These are phyloP conservation scores for Orcinus orca DNA, from an alignment of 2,113 vertebrate species.

Conservation along the genomic window DNA sequence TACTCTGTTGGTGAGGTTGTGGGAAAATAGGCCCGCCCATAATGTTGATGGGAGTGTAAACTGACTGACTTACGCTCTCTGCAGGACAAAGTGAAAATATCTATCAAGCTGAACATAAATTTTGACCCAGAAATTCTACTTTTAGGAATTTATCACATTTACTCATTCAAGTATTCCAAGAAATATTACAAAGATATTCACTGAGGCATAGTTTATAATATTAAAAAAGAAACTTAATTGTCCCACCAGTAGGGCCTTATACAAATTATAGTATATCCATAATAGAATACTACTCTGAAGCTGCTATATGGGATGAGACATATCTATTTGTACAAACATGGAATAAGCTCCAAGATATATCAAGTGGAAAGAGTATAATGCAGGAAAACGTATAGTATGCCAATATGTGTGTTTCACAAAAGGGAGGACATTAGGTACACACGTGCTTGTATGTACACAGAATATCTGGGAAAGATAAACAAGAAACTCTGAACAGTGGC, in stretches of 20 bases:
- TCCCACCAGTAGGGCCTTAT: background rate
- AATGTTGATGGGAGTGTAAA: background rate
- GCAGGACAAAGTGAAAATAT: background rate
- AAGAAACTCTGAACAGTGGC: background rate
- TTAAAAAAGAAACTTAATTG: background rate
- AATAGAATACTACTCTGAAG: background rate
- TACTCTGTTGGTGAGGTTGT: background rate
- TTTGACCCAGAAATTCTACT: background rate
- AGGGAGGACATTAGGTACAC: background rate
- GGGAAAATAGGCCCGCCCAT: background rate
- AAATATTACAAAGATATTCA: background rate
- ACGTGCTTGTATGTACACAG: background rate
- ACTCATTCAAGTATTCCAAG: background rate
- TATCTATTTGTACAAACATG: background rate
- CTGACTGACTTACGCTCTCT: background rate
- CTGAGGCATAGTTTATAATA: background rate
- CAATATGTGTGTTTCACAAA: background rate
- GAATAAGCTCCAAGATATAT: background rate
- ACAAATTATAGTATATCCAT: background rate
- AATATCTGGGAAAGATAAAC: slow-evolving; percentile 18
- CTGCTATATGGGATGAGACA: background rate
- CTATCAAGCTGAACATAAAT: background rate
- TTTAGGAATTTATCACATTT: background rate
- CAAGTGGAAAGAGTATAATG: background rate
- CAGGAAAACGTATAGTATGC: background rate